Percentiles rank a stretch among this genome's conserved stretches.
Conservation (phyloP, 2,113 vertebrate genomes). For the Carollia perspicillata region DNA sequence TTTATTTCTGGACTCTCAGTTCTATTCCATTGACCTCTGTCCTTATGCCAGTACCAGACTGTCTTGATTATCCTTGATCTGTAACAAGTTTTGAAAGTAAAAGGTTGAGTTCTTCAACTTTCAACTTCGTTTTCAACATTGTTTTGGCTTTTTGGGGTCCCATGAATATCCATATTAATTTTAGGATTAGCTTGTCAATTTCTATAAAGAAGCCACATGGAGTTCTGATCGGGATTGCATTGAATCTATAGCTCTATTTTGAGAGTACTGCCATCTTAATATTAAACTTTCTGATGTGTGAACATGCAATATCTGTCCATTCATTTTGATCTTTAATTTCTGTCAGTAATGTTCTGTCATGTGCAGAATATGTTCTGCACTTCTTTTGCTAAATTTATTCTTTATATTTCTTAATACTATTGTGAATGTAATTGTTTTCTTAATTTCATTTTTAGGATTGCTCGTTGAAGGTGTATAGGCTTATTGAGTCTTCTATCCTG, state of each 20-base stretch:
- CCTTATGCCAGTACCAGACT: not conserved
- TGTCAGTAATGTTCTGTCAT: not conserved
- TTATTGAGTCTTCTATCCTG: not conserved
- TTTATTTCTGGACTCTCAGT: not conserved
- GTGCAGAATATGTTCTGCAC: not conserved
- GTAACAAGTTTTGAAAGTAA: not conserved
- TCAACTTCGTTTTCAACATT: not conserved
- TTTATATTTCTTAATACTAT: not conserved
- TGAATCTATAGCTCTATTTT: not conserved
- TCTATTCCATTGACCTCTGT: not conserved
- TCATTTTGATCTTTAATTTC: slow-evolving; percentile 10
- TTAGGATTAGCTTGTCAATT: not conserved
- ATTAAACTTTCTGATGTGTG: not conserved
- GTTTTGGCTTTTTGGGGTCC: not conserved
- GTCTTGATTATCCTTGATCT: not conserved
- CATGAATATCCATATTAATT: not conserved
- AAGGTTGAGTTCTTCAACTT: not conserved
- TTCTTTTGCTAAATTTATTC: not conserved
- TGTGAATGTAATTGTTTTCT: not conserved
- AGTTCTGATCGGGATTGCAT: not conserved
- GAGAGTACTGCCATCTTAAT: not conserved
- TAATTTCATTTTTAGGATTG: slow-evolving; percentile 8
- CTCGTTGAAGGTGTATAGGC: not conserved
- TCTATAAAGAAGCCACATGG: not conserved
- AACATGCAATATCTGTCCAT: not conserved